These are phyloP conservation scores for Orthonychiurus folsomi DNA, from an alignment of 2,888 invertebrate genomes.

Conservation along the genomic window DNA sequence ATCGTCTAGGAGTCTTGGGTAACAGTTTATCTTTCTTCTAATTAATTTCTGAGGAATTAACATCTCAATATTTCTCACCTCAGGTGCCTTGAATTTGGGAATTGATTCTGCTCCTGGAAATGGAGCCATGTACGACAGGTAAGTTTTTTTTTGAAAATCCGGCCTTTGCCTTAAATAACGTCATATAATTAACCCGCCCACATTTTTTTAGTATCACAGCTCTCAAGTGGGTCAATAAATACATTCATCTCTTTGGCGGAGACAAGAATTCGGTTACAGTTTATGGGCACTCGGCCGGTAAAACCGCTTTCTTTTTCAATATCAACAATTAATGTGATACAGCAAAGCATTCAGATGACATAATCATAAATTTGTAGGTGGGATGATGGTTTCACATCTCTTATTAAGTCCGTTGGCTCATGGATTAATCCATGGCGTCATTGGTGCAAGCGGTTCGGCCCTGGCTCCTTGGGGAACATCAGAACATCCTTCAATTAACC, in stretches of 20 bases:
- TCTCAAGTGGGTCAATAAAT: slow-evolving; percentile 28
- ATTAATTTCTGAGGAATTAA: slow-evolving; percentile 1
- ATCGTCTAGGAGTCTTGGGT: slow-evolving; percentile 17
- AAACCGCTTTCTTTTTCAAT: slow-evolving; percentile 24
- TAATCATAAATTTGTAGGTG: no score
- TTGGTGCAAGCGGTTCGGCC: slow-evolving; percentile 28
- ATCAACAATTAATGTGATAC: no score
- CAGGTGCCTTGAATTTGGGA: slow-evolving; percentile 29
- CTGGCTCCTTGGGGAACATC: slow-evolving; percentile 25
- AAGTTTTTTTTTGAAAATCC: not conserved
- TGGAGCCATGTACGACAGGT: slow-evolving; percentile 14
- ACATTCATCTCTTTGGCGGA: slow-evolving; percentile 27
- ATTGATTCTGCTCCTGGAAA: slow-evolving; percentile 32
- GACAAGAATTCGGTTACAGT: slow-evolving; percentile 7
- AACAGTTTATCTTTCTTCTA: not conserved
- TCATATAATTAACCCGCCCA: no score
- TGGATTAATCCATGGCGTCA: slow-evolving; percentile 20
- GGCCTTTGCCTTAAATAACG: no score
- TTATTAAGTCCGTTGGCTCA: slow-evolving; percentile 19
- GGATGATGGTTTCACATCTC: slow-evolving; percentile 25
- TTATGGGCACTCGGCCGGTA: slow-evolving; percentile 12
- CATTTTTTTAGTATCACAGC: no score
- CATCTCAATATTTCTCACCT: no score
- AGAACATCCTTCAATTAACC: slow-evolving; percentile 24
- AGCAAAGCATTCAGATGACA: no score